These are phyloP conservation scores for Serripes groenlandicus DNA, from an alignment of 2,888 invertebrate species.

Conservation along the genomic window DNA sequence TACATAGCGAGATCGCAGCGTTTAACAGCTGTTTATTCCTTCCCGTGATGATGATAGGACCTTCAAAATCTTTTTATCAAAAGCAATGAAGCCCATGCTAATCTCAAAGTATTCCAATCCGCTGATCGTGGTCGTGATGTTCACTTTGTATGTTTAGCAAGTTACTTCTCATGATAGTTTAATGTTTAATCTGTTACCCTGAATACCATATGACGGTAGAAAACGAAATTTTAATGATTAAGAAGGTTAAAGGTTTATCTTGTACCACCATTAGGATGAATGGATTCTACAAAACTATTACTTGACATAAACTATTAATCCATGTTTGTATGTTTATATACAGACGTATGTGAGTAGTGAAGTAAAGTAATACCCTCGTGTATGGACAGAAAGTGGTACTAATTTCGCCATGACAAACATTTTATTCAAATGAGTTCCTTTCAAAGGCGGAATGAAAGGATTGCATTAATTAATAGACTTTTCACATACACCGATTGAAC, in stretches of 20 bases:
- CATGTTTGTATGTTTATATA: not conserved
- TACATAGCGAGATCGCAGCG: not conserved
- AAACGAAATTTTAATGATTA: no score
- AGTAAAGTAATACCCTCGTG: not conserved
- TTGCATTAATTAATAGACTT: not conserved
- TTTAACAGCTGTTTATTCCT: not conserved
- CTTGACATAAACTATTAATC: not conserved
- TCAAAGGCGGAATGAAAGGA: not conserved
- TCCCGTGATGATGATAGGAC: not conserved
- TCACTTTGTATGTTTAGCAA: not conserved
- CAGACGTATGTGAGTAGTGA: not conserved
- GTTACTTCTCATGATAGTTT: not conserved
- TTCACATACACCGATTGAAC: conserved; percentile 6
- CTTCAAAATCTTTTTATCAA: not conserved
- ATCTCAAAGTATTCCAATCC: not conserved
- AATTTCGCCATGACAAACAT: no score
- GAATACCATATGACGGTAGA: no score
- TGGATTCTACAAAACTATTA: not conserved
- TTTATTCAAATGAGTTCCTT: conserved; percentile 2
- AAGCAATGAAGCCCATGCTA: not conserved
- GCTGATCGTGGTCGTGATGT: not conserved
- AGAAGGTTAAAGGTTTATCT: no score
- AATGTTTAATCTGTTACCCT: no score
- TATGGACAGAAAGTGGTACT: no score
- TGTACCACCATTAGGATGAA: not conserved